Conservation (phyloP, 1,140 invertebrate genomes). For the Sitophilus oryzae region DNA sequence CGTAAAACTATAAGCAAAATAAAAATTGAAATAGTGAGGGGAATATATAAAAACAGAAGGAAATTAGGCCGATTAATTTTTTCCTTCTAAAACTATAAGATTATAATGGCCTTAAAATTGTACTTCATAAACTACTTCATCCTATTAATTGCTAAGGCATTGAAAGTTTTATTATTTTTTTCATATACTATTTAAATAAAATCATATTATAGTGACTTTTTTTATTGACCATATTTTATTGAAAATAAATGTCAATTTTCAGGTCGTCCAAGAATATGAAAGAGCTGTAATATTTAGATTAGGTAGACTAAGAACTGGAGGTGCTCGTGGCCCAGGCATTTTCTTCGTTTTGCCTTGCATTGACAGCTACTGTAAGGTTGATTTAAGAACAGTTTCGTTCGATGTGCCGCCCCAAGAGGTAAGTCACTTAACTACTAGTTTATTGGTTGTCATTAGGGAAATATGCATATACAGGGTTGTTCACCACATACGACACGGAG, state of each 20-base stretch:
- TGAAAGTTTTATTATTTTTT: too few species aligned
- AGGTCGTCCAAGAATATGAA: conserved; percentile 75
- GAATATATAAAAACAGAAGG: too few species aligned
- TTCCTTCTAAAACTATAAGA: too few species aligned
- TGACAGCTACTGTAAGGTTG: conserved; percentile 83
- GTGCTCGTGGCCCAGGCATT: conserved; percentile 71
- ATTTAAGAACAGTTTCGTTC: conserved; percentile 76
- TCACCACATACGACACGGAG: too few species aligned
- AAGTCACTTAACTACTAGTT: conserved; percentile 7
- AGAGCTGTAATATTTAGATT: conserved; percentile 71
- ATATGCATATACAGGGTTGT: too few species aligned
- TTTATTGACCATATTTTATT: not conserved
- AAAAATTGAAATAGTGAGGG: too few species aligned
- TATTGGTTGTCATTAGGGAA: conserved; percentile 10
- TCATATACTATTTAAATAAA: not conserved
- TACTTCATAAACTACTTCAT: too few species aligned
- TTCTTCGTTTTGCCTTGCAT: conserved; percentile 90
- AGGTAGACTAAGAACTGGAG: conserved; percentile 61
- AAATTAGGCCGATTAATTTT: too few species aligned
- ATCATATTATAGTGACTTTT: not conserved
- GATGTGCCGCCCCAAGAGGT: conserved; percentile 80
- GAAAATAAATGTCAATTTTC: conserved; percentile 24
- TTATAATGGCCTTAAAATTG: too few species aligned
- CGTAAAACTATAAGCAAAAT: too few species aligned
- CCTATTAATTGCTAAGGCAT: too few species aligned